Percentiles rank a stretch among this genome's conserved stretches.
phyloP scores from a whole-genome alignment of 2,888 invertebrate species.

The Pardosa pseudoannulata region DNA sequence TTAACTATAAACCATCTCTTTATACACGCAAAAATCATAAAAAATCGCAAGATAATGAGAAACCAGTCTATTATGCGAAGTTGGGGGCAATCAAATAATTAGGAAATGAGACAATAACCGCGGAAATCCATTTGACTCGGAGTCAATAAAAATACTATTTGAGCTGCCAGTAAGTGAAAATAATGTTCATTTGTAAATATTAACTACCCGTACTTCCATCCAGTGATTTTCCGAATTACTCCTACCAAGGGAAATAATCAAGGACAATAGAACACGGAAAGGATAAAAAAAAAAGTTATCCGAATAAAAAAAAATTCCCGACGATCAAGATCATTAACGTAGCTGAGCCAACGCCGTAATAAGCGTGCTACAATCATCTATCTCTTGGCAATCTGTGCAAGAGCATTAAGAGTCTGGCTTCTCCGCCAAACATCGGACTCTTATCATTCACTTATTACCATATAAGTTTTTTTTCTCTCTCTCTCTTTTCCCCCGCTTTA shows the following conservation, averaged over 20 bases:
- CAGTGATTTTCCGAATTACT: no score
- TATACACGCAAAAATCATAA: no score
- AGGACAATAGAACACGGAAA: constrained; percentile 24
- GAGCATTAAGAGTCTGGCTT: constrained; percentile 39
- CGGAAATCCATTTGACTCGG: no score
- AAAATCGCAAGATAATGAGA: no score
- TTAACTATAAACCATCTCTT: no score
- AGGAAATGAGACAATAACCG: no score
- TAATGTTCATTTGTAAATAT: no score
- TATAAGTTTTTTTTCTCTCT: constrained; percentile 48
- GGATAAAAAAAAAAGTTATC: constrained; percentile 1
- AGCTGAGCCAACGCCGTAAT: constrained; percentile 24
- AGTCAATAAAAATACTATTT: no score
- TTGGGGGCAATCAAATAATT: no score
- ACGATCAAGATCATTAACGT: constrained; percentile 53
- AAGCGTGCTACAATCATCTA: constrained; percentile 56
- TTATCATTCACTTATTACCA: constrained; percentile 71
- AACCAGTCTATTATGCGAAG: no score
- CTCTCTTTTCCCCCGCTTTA: constrained; percentile 12
- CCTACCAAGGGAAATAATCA: constrained; percentile 30
- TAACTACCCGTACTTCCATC: no score
- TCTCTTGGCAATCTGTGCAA: constrained; percentile 48
- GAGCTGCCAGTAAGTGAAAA: no score
- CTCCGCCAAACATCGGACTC: constrained; percentile 41
- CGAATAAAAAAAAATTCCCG: constrained; percentile 18